Evolutionary conservation across 2,888 invertebrate genomes (phyloP), one percentile per base, ranked within the genome.

Genomic region (Catocala nupta): DNA sequence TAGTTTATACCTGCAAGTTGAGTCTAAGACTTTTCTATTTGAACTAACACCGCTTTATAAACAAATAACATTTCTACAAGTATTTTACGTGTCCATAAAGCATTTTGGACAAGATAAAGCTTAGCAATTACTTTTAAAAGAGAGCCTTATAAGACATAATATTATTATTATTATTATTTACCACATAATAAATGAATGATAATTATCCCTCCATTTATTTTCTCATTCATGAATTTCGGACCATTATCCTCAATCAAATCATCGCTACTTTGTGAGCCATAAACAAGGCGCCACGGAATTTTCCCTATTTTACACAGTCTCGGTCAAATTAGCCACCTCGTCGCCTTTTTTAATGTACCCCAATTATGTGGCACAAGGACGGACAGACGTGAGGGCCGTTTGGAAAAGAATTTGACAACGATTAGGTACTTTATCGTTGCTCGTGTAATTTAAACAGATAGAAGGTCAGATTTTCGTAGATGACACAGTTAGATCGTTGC

Each of bases 311-410:
- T 64, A 48, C 53, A 54, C 44, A 16, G 47, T 56, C 25, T 43
- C 64, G 42, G 51, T 45, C 44, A 39, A 67, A 71, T 73, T 65
- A 59, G 59, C 12, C 63, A 49, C 69, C 69, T 65, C 43, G 57
- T 50, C 59, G 63, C 68, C 62, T 69, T 66, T 66, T 71, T 65
- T 59, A 49, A 12, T 39, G 56, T 57, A 49, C 47, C 49, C 50
- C 72, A 55, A 72, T 75, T 75, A 48, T 55, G n/a, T 67, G 50
- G 61, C 44, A 39, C 39, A 65, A 66, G 65, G 66, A 64, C 55
- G 10, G 11, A 9, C 36, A 33, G 51, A 25, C 25, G 25, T 25
- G 25, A 53, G 50, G 39, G 44, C 33, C 5, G 25, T 55, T 43
- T 48, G n/a, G 48, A 59, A 60, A 39, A 10, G 25, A 25, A 63